These are phyloP conservation scores for Tillus elongatus DNA, from an alignment of 2,888 invertebrate species.

Conservation along the genomic window DNA sequence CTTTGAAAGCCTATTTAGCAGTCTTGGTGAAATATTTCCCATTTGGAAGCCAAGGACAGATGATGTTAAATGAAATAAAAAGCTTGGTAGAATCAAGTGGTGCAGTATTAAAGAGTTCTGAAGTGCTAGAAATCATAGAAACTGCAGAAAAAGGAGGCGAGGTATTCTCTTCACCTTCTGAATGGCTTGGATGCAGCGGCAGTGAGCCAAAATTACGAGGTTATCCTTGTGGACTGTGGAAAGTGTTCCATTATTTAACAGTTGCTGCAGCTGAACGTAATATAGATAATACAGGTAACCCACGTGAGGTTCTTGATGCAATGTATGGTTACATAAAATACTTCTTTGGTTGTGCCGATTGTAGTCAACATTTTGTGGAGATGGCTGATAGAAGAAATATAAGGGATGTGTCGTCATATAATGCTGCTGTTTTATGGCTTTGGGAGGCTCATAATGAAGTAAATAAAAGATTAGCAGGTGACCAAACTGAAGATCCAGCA, in stretches of 20 bases:
- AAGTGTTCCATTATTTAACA: constrained; percentile 83
- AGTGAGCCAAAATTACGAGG: constrained; percentile 68
- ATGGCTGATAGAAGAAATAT: constrained; percentile 70
- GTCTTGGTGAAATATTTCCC: constrained; percentile 74
- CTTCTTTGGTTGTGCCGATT: constrained; percentile 91
- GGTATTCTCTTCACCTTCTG: constrained; percentile 46
- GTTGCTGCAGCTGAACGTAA: constrained; percentile 56
- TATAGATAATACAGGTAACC: constrained; percentile 39
- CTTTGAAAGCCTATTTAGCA: constrained; percentile 64
- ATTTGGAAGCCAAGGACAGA: constrained; percentile 55
- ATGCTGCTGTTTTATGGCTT: constrained; percentile 81
- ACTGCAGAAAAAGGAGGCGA: constrained; percentile 48
- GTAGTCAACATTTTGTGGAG: constrained; percentile 77
- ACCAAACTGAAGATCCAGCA: constrained; percentile 80
- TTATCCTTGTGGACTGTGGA: constrained; percentile 94
- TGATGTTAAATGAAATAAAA: constrained; percentile 54
- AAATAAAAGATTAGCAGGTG: constrained; percentile 77
- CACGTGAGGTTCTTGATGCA: constrained; percentile 64
- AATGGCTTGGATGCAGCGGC: constrained; percentile 77
- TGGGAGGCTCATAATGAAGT: constrained; percentile 93
- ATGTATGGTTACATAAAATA: constrained; percentile 82
- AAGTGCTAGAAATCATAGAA: constrained; percentile 49
- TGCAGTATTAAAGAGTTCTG: constrained; percentile 49
- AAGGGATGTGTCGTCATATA: constrained; percentile 57
- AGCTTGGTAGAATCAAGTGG: constrained; percentile 46